Evolutionary conservation across 2,888 invertebrate species (phyloP).

Genomic region (Tholera decimalis): DNA sequence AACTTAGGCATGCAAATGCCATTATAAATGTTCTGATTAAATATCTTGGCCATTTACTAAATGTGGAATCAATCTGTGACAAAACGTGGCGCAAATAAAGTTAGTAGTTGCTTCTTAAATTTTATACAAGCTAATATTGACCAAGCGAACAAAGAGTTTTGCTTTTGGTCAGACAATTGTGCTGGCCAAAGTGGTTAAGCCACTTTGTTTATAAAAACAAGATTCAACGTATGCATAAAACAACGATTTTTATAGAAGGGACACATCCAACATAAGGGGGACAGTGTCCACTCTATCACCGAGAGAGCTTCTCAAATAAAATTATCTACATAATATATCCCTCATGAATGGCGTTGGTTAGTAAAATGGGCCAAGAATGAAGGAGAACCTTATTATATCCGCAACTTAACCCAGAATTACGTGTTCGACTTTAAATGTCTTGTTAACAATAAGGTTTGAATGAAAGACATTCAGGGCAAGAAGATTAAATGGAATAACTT

Average conservation of each 20-base stretch:
- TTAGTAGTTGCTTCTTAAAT: slow-evolving; percentile 30
- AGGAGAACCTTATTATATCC: slow-evolving; percentile 50
- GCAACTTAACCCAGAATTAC: slow-evolving; percentile 35
- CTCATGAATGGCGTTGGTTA: slow-evolving; percentile 39
- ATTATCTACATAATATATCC: no score
- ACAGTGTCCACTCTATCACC: slow-evolving; percentile 42
- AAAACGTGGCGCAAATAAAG: slow-evolving; percentile 47
- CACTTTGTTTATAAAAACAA: slow-evolving; percentile 32
- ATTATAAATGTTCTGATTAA: no score
- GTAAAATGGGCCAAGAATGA: slow-evolving; percentile 49
- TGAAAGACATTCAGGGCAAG: no score
- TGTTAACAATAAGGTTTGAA: no score
- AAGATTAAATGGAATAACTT: no score
- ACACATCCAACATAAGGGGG: slow-evolving; percentile 45
- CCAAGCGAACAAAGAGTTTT: slow-evolving; percentile 16
- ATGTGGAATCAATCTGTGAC: slow-evolving; percentile 53
- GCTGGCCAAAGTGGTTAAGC: slow-evolving; percentile 47
- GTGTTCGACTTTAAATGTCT: no score
- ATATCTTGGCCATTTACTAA: slow-evolving; percentile 44
- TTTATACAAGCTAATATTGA: slow-evolving; percentile 26
- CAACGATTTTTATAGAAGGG: slow-evolving; percentile 32
- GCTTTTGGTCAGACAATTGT: slow-evolving; percentile 36
- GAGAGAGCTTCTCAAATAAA: no score
- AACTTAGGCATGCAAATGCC: no score
- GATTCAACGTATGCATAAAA: slow-evolving; percentile 43